These are phyloP conservation scores for Ganaspis brasiliensis DNA, from an alignment of 2,888 invertebrate species.

Conservation along the genomic window DNA sequence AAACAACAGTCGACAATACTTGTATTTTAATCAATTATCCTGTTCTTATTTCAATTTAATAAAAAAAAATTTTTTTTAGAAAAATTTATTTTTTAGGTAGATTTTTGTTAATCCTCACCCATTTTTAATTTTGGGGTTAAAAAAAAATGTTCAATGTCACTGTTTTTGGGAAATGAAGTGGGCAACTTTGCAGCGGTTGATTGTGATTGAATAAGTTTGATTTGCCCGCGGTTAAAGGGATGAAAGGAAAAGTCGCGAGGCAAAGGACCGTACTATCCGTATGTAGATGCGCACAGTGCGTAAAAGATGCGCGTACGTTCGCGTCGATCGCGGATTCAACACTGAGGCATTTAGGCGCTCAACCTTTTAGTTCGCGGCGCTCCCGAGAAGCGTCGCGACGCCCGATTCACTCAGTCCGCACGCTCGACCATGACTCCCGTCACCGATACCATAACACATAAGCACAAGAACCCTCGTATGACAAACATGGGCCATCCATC, in stretches of 20 bases:
- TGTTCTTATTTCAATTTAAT: background rate
- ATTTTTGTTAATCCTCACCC: slow-evolving; percentile 20
- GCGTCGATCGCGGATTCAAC: slow-evolving; percentile 78
- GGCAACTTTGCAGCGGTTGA: no score
- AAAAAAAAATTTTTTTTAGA: background rate
- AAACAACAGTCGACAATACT: background rate
- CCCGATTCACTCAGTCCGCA: slow-evolving; percentile 61
- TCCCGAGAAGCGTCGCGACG: slow-evolving; percentile 78
- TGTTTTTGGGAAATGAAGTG: no score
- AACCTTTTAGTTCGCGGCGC: slow-evolving; percentile 77
- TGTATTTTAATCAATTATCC: background rate
- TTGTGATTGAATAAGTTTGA: background rate
- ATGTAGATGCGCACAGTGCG: slow-evolving; percentile 58
- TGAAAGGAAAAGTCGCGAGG: slow-evolving; percentile 41
- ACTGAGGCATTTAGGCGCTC: slow-evolving; percentile 76
- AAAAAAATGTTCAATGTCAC: background rate
- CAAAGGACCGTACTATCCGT: slow-evolving; percentile 45
- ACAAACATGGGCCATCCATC: slow-evolving; percentile 55
- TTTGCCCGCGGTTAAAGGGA: slow-evolving; percentile 15
- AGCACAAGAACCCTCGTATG: slow-evolving; percentile 57
- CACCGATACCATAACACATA: slow-evolving; percentile 58
- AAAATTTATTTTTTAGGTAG: no score
- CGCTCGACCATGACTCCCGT: slow-evolving; percentile 58
- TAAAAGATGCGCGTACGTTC: slow-evolving; percentile 76
- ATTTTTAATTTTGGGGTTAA: background rate